A percentile compares a stretch with the other conserved stretches of the same genome.
Evolutionary conservation across 2,888 invertebrate species (phyloP).

Genomic region (Stenodera caucasica): DNA sequence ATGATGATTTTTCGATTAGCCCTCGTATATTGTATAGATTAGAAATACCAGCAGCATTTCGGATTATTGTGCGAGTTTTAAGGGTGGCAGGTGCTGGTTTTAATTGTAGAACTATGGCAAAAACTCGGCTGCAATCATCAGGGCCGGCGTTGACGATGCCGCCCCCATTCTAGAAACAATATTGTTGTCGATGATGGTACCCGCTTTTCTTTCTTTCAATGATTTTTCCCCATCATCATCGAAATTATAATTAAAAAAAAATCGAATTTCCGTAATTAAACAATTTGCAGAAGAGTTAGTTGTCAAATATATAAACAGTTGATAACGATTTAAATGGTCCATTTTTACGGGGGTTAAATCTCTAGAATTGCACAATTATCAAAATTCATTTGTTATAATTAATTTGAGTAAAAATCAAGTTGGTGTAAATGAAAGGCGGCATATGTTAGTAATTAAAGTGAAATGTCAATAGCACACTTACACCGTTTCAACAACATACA

Average conservation of each 20-base stretch:
- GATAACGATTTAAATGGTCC: too few species aligned
- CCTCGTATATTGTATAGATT: background rate
- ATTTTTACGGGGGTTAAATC: too few species aligned
- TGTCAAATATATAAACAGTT: too few species aligned
- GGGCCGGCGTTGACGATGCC: background rate
- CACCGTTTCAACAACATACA: background rate
- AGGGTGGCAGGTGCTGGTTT: conserved; percentile 4
- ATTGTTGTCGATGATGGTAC: conserved; percentile 4
- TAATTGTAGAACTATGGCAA: background rate
- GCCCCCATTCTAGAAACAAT: background rate
- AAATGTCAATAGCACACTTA: conserved; percentile 11
- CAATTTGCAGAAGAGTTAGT: too few species aligned
- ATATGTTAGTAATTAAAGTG: conserved; percentile 8
- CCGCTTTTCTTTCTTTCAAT: background rate
- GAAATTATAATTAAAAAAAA: too few species aligned
- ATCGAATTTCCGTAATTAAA: too few species aligned
- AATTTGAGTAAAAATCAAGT: background rate
- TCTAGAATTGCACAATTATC: too few species aligned
- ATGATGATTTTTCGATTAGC: background rate
- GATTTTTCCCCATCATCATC: too few species aligned
- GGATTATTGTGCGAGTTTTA: background rate
- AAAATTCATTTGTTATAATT: conserved; percentile 3
- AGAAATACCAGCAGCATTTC: conserved; percentile 5
- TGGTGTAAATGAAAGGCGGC: conserved; percentile 4
- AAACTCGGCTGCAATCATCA: background rate